Evolutionary conservation across 2,797 vertebrate genomes (phyloP).

Genomic region (Sphenopsis melanotis): DNA sequence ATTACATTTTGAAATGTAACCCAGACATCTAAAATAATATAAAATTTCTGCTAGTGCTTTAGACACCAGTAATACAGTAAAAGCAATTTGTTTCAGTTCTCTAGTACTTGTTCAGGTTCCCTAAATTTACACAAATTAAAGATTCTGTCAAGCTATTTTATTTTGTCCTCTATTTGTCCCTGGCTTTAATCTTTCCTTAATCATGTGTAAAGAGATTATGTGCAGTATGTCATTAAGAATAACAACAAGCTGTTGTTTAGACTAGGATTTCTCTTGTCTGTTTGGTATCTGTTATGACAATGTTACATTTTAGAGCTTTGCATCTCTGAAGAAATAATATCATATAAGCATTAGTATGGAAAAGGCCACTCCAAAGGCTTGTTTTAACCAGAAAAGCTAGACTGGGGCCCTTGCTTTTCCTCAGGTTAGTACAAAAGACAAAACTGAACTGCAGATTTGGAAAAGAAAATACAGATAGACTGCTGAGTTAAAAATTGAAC

Average conservation of each 20-base stretch:
- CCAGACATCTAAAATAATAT: neutral
- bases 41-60: neutral
- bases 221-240: slow-evolving; percentile 15
- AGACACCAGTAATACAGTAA: neutral
- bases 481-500: neutral
- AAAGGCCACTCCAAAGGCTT: neutral
- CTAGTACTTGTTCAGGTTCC: neutral
- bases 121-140: neutral
- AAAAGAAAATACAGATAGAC: neutral
- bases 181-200: slow-evolving; percentile 66
- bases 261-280: neutral
- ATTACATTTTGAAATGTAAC: neutral
- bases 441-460: neutral
- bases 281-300: neutral
- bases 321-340: neutral
- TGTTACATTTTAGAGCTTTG: neutral
- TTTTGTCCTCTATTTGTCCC: slow-evolving; percentile 69
- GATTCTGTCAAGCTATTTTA: neutral
- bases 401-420: neutral
- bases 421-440: neutral
- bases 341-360: neutral
- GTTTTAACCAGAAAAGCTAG: neutral
- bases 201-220: slow-evolving; percentile 60
- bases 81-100: neutral
- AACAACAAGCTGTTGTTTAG: slow-evolving; percentile 55